These are phyloP conservation scores for Ligdia adustata DNA, from an alignment of 2,888 invertebrate genomes.

Conservation along the genomic window DNA sequence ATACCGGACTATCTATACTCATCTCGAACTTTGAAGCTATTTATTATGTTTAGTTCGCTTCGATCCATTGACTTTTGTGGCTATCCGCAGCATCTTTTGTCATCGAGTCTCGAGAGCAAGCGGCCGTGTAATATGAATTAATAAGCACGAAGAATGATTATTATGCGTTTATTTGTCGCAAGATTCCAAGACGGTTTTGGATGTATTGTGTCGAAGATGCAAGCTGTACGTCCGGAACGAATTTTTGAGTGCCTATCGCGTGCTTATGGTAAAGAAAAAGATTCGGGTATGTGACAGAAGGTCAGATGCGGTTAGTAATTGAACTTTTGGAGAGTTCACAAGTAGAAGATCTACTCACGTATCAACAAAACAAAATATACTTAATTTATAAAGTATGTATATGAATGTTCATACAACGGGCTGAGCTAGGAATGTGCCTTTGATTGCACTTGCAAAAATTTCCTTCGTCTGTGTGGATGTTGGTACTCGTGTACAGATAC, in stretches of 20 bases:
- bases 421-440: too few relatives aligned
- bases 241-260: conserved; percentile 74
- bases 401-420: too few relatives aligned
- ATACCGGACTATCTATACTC: conserved; percentile 55
- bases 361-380: too few relatives aligned
- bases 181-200: conserved; percentile 53
- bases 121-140: conserved; percentile 84
- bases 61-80: conserved; percentile 79
- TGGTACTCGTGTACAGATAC: too few relatives aligned
- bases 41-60: conserved; percentile 78
- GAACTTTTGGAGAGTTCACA: too few relatives aligned
- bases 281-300: too few relatives aligned
- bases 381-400: too few relatives aligned
- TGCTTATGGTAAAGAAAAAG: too few relatives aligned
- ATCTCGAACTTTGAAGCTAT: conserved; percentile 60
- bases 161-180: conserved; percentile 74
- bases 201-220: conserved; percentile 58
- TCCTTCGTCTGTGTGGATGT: too few relatives aligned
- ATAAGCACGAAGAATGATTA: conserved; percentile 81
- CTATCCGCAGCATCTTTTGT: conserved; percentile 73
- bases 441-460: too few relatives aligned
- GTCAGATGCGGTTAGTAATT: too few relatives aligned
- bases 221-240: conserved; percentile 66
- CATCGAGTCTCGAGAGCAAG: conserved; percentile 74
- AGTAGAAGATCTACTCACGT: too few relatives aligned